phyloP scores from a whole-genome alignment of 2,888 invertebrate species.

The Physocephala rufipes region DNA sequence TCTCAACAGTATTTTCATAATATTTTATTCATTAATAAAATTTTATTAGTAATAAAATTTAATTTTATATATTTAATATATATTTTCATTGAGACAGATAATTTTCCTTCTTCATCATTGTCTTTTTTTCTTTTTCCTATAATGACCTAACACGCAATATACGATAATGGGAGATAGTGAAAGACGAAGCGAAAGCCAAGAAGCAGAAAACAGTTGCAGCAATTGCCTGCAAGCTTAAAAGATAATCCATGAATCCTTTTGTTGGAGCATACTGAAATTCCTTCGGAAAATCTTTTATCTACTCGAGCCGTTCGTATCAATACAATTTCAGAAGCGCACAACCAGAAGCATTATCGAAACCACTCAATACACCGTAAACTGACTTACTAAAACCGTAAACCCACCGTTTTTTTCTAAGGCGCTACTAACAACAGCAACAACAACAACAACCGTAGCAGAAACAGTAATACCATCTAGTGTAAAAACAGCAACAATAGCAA shows the following conservation, averaged over 20 bases:
- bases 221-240: not conserved
- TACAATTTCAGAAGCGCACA: too few species aligned
- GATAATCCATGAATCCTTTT: conserved; percentile 18
- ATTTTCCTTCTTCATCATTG: too few species aligned
- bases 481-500: not conserved
- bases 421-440: not conserved
- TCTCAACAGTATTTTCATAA: too few species aligned
- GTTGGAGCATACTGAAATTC: not conserved
- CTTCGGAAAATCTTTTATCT: conserved; percentile 2
- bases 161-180: too few species aligned
- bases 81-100: too few species aligned
- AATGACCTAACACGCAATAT: too few species aligned
- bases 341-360: too few species aligned
- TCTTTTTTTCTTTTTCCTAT: too few species aligned
- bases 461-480: not conserved
- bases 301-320: not conserved
- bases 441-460: not conserved
- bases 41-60: too few species aligned
- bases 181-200: not conserved
- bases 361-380: not conserved
- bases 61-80: too few species aligned
- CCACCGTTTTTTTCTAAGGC: not conserved
- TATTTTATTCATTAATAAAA: too few species aligned
- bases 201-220: conserved; percentile 3
- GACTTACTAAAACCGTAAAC: not conserved